Evolutionary conservation across 2,888 invertebrate genomes (phyloP), one percentile per base, ranked within the genome.

Genomic region (Aleiodes leptofemur): DNA sequence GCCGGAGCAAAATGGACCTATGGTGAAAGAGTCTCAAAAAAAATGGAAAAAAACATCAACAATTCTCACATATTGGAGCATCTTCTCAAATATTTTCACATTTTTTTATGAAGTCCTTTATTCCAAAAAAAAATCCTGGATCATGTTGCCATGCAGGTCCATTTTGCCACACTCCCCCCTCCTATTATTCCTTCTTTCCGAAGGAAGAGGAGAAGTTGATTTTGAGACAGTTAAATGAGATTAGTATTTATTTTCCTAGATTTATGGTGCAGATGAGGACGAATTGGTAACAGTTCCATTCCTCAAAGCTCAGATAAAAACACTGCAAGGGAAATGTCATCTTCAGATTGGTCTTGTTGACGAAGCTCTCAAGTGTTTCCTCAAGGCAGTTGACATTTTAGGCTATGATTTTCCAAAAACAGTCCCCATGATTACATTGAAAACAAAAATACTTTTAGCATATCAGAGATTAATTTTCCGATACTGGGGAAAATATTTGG

Each of bases 231-330:
- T 23, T 23, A 23, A 23, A 23, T 23, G 23, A 23, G 23, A 23
- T 23, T 23, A 2, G 23, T 23, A 1, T 1, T 23, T 23, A 1
- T 23, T 23, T 23, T 2, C 23, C 2, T 23, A 85, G 84, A 80
- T 84, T 68, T 81, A 83, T 38, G 78, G 81, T 61, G 76, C 77
- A 16, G 68, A 79, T 53, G 83, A 84, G 0, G 89, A 90, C 76
- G 86, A 86, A 31, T 69, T 82, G 11, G 78, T 86, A 6, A 74
- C 83, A 0, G 51, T 85, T 55, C 84, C 87, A 1, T 88, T 90
- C 69, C 86, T 90, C 13, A 86, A 85, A 69, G 91, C 90, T 3
- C 90, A 90, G 83, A 87, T 91, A 31, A 86, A 88, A 61, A 89
- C 90, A 0, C 83, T 91, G 5, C 85, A 90, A 55, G 91, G 91